Evolutionary conservation across 2,113 vertebrate species (phyloP), one percentile per base, ranked within the genome.

Genomic region (Mionectes macconnelli): DNA sequence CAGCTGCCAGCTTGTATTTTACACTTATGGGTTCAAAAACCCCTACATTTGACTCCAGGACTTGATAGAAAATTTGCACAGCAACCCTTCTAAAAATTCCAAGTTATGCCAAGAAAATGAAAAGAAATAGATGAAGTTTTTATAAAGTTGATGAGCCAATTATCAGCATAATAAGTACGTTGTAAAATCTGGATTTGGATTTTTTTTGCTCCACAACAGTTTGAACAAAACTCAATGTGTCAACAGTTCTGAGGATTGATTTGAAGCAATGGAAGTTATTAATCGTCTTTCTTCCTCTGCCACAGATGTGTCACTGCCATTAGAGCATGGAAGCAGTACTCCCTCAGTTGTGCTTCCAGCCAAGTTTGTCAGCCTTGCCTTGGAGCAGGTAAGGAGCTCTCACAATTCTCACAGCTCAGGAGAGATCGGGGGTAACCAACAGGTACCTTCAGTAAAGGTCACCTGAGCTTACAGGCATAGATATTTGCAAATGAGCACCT

Each of bases 81-180:
- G 37, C 89, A 75, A 60, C 22, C 12, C 21, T 83, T 74, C 80
- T 62, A 66, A 25, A 27, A 75, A 72, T 33, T 78, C 49, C 40
- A 78, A 56, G 31, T 75, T 57, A 88, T 14, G 17, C 59, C 80
- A 92, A 81, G 74, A 83, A 35, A 52, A 77, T 25, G 24, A 74
- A 83, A 90, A 95, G 59, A 76, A 85, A 77, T 33, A 66, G 72
- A 67, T 57, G 50, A 68, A 91, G 27, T 49, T 44, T 75, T 76
- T 84, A 49, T 86, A 75, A 90, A 93, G 60, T 28, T 94, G 85
- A 83, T 40, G 76, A 96, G 42, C 50, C n/a, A 17, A 81, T 90
- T 93, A 90, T 68, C 82, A 69, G 47, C 3, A 0, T 11, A 37
- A 8, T 62, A 82, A 73, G 37, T 55, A 33, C 33, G 37, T 50